Percentiles rank a stretch among this genome's conserved stretches.
Evolutionary conservation across 2,113 vertebrate genomes (phyloP).

Genomic region (Plecturocebus donacophilus): DNA sequence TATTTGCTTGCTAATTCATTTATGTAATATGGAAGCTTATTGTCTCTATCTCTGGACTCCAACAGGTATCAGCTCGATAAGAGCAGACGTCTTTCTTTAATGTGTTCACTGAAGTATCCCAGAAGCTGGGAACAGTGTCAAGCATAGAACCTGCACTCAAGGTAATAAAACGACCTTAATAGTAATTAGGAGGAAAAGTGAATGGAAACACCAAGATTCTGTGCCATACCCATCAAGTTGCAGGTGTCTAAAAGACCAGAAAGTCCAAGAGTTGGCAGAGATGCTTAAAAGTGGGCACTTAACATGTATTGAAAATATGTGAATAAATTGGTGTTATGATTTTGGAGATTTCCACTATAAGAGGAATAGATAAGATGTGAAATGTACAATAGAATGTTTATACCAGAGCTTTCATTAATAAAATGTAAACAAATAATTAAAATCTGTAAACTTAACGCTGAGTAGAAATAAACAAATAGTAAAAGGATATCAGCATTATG

Average conservation of each 20-base stretch:
- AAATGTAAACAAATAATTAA: not conserved
- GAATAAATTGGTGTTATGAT: not conserved
- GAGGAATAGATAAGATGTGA: not conserved
- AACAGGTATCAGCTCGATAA: not conserved
- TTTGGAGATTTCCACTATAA: not conserved
- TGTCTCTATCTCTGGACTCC: fast-evolving
- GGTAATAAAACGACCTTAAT: not conserved
- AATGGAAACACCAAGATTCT: not conserved
- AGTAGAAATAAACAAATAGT: not conserved
- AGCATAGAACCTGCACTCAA: not conserved
- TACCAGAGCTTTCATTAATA: not conserved
- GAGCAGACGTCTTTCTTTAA: not conserved
- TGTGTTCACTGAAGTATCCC: not conserved
- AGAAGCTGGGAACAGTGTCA: not conserved
- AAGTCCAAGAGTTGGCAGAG: not conserved
- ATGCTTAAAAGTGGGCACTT: not conserved
- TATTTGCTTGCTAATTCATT: not conserved
- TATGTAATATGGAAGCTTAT: not conserved
- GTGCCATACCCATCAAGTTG: not conserved
- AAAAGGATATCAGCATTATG: not conserved
- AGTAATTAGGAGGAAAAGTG: not conserved
- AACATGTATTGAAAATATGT: not conserved
- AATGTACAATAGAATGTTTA: not conserved
- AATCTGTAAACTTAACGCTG: not conserved
- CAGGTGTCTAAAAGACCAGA: not conserved